Conservation (phyloP, 2,113 vertebrate genomes). For the Antidorcas marsupialis region DNA sequence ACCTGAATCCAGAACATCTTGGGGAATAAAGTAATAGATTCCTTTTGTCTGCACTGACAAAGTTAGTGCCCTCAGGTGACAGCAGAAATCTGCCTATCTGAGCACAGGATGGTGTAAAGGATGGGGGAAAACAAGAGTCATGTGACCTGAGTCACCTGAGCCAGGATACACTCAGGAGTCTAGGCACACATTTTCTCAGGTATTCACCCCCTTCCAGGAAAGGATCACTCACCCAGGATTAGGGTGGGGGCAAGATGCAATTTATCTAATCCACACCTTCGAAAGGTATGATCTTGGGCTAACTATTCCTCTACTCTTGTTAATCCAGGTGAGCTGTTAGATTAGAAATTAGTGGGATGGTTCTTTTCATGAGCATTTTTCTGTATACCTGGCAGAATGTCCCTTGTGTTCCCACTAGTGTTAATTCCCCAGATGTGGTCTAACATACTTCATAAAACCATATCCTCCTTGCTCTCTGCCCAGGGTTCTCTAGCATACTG, state of each 20-base stretch:
- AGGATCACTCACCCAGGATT: not conserved
- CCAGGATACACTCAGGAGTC: not conserved
- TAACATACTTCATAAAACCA: not conserved
- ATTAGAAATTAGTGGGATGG: not conserved
- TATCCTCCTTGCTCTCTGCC: not conserved
- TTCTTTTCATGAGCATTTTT: not conserved
- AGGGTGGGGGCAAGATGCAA: rapidly evolving
- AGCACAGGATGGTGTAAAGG: rapidly evolving
- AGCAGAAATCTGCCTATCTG: not conserved
- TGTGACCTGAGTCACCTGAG: not conserved
- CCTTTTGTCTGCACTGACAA: not conserved
- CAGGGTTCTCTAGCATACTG: not conserved
- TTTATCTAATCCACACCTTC: too few relatives aligned
- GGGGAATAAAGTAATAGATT: not conserved
- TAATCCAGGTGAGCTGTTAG: not conserved
- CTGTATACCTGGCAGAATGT: not conserved
- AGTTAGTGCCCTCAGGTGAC: not conserved
- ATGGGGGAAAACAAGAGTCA: not conserved
- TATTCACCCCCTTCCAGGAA: not conserved
- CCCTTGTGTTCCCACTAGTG: not conserved
- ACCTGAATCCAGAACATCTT: not conserved
- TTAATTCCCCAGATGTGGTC: not conserved
- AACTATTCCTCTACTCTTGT: not conserved
- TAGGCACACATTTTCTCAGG: not conserved
- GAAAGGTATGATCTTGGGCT: not conserved